A percentile compares a stretch with the other conserved stretches of the same genome.
Conservation (phyloP, 2,113 vertebrate genomes). For the Pseudorectes ferrugineus region DNA sequence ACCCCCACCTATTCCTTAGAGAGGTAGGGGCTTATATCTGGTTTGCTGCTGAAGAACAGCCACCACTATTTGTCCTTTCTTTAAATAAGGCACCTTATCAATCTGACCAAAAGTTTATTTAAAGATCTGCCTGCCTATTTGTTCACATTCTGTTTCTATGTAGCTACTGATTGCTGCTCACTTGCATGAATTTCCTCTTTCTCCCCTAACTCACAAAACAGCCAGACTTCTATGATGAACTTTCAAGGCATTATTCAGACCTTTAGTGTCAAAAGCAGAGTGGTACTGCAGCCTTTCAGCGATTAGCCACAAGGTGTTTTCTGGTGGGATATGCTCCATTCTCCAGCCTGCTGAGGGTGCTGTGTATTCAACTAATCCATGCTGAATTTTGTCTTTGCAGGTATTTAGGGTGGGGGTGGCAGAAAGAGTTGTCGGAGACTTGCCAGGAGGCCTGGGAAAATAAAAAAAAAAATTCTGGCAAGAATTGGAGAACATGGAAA, state of each 20-base stretch:
- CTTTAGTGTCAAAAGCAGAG: background rate
- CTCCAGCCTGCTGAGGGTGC: slow-evolving; percentile 12
- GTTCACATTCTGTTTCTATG: background rate
- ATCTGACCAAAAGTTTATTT: background rate
- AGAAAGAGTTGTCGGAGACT: background rate
- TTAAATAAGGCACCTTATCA: background rate
- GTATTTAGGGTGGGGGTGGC: background rate
- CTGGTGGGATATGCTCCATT: background rate
- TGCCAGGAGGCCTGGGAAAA: background rate
- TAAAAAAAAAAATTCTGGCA: background rate
- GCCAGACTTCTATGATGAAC: background rate
- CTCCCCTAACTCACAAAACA: background rate
- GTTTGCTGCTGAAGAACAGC: background rate
- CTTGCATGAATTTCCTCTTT: background rate
- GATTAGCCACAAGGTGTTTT: background rate
- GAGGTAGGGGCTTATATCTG: background rate
- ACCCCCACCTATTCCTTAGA: background rate
- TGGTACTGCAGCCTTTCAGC: rapidly evolving
- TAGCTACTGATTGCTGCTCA: background rate
- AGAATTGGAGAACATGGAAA: background rate
- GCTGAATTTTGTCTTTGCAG: background rate
- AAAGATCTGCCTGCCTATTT: background rate
- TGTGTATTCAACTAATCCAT: background rate
- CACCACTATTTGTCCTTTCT: background rate
- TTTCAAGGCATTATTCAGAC: background rate